Base-by-base conservation (phyloP, 1,140 invertebrate species). In the Formica exsecta region DNA sequence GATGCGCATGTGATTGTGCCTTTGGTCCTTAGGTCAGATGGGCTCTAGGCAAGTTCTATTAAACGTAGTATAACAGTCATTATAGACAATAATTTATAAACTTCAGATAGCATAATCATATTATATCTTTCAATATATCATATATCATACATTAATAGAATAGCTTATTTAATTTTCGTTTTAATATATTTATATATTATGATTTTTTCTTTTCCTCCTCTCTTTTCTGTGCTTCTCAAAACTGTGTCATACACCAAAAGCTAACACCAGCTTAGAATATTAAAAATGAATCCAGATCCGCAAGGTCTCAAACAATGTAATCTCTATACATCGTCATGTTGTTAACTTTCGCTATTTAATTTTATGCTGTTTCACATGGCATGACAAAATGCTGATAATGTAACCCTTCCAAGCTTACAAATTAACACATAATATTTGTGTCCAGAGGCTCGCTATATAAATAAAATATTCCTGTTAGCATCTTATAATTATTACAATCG, bases 1-100 rank as follows among this genome's bases (percentile, higher is more conserved):
- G 64, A 94, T 93, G 92, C 91, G 91, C 91, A 91, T 87, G 76
- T 94, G 94, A 93, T 94, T 94, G 94, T 95, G 94, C 94, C 94
- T 94, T 95, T 95, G 94, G 94, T 95, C 94, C 94, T 93, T 94
- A 94, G 91, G 90, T 94, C 91, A 93, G 91, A 87, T 94, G 93
- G 94, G 94, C 93, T 94, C 93, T 94, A 94, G 93, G 93, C 94
- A 94, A 94, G 93, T 94, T 51, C 93, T 94, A 94, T 94, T 92
- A 91, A 93, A 93, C 93, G 92, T 92, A 94, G 92, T 92, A 89
- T 93, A 93, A 91, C 92, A 93, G 92, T 94, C 91, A 94, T 92
- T 92, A 93, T 92, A 93, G 91, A 94, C 92, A 93, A 94, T 94
- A 94, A 94, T 95, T 95, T 94, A 95, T 94, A 94, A 94, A 94